These are phyloP conservation scores for Acrobasis repandana DNA, from an alignment of 2,888 invertebrate species.

Conservation along the genomic window DNA sequence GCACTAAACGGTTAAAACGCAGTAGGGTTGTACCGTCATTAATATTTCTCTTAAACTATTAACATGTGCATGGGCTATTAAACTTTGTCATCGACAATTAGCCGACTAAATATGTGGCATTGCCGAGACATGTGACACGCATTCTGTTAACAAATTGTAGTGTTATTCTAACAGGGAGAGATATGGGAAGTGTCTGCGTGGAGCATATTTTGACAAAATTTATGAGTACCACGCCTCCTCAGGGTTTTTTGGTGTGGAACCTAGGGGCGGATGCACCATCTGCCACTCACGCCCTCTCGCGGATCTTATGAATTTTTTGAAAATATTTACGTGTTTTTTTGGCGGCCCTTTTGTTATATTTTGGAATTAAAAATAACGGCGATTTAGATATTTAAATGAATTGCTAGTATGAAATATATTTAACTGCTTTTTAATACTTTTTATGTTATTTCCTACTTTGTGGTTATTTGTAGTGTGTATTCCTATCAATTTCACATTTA, in stretches of 20 bases:
- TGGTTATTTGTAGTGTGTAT: too few relatives aligned
- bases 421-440: too few relatives aligned
- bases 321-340: conserved; percentile 45
- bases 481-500: too few relatives aligned
- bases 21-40: conserved; percentile 23
- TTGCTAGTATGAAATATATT: not conserved
- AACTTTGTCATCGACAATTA: conserved; percentile 79
- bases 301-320: conserved; percentile 55
- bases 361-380: not conserved
- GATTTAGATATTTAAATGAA: not conserved
- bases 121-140: conserved; percentile 76
- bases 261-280: conserved; percentile 76
- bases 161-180: conserved; percentile 79
- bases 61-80: conserved; percentile 77
- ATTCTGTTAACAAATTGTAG: conserved; percentile 81
- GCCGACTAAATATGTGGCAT: conserved; percentile 66
- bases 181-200: conserved; percentile 78
- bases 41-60: conserved; percentile 48
- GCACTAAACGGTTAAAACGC: conserved; percentile 5
- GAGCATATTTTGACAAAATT: conserved; percentile 82
- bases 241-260: conserved; percentile 60
- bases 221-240: conserved; percentile 80
- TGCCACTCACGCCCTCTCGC: conserved; percentile 71
- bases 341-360: conserved; percentile 2
- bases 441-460: too few relatives aligned